These are phyloP conservation scores for Catamblyrhynchus diadema DNA, from an alignment of 2,797 vertebrate species.

Conservation along the genomic window DNA sequence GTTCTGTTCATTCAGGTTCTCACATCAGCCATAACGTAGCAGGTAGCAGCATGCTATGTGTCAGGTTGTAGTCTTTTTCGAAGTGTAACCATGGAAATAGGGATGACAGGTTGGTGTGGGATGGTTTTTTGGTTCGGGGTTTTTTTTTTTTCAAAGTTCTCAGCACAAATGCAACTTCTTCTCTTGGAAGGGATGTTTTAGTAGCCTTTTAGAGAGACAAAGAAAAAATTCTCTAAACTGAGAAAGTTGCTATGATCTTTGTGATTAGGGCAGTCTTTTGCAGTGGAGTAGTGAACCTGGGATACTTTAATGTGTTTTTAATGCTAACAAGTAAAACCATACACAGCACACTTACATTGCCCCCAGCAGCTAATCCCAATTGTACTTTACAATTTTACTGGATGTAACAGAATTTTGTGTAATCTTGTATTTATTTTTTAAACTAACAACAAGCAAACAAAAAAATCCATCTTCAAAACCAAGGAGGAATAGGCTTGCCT, in stretches of 20 bases:
- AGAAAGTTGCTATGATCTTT: neutral
- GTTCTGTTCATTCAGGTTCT: slow-evolving; percentile 2
- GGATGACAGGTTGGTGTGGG: neutral
- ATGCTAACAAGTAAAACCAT: neutral
- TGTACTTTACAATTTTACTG: neutral
- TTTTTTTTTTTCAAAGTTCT: neutral
- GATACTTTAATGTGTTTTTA: slow-evolving; percentile 7
- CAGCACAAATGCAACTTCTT: neutral
- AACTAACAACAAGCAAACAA: neutral
- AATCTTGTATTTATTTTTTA: neutral
- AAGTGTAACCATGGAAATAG: neutral
- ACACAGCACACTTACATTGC: neutral
- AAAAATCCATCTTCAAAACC: neutral
- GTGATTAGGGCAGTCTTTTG: neutral
- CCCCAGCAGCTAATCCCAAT: neutral
- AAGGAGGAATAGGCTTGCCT: slow-evolving; percentile 4
- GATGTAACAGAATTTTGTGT: neutral
- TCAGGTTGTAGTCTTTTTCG: neutral
- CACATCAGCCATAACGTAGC: neutral
- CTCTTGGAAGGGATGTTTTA: neutral
- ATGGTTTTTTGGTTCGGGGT: neutral
- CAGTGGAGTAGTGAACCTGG: neutral
- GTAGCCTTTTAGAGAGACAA: neutral
- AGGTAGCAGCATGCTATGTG: slow-evolving; percentile 12
- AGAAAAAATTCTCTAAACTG: neutral